A percentile compares a stretch with the other conserved stretches of the same genome.
phyloP scores from a whole-genome alignment of 2,113 vertebrate genomes.

The Lagopus muta region DNA sequence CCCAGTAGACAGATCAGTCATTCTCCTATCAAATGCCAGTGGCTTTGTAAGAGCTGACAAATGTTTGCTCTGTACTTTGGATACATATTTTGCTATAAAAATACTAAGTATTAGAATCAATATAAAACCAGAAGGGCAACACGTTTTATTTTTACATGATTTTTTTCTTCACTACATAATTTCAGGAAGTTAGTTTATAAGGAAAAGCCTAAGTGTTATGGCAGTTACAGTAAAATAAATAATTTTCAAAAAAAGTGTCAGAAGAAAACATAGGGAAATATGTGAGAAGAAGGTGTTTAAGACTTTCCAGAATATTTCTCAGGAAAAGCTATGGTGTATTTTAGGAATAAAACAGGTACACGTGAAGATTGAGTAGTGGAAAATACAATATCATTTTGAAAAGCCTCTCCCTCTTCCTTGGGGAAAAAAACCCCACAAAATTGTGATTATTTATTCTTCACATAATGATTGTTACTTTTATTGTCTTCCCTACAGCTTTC shows the following conservation, averaged over 20 bases:
- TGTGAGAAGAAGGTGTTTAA: not conserved
- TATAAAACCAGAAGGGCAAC: not conserved
- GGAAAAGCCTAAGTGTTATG: not conserved
- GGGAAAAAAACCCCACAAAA: not conserved
- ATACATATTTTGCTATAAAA: not conserved
- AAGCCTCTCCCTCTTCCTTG: not conserved
- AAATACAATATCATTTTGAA: not conserved
- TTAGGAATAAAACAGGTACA: not conserved
- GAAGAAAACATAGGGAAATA: not conserved
- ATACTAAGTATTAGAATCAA: not conserved
- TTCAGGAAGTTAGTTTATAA: not conserved
- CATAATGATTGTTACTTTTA: not conserved
- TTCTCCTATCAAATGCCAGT: not conserved
- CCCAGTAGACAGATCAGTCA: not conserved
- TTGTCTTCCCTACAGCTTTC: not conserved
- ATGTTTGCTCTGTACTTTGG: not conserved
- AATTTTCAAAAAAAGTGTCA: not conserved
- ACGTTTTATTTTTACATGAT: not conserved
- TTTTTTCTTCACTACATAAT: not conserved
- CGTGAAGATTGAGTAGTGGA: not conserved
- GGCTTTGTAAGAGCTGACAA: not conserved
- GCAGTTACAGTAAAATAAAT: not conserved
- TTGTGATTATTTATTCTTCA: not conserved
- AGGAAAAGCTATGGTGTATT: not conserved
- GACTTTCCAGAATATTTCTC: not conserved